phyloP scores from a whole-genome alignment of 2,797 vertebrate genomes.

The Bryconaethiops microstoma region DNA sequence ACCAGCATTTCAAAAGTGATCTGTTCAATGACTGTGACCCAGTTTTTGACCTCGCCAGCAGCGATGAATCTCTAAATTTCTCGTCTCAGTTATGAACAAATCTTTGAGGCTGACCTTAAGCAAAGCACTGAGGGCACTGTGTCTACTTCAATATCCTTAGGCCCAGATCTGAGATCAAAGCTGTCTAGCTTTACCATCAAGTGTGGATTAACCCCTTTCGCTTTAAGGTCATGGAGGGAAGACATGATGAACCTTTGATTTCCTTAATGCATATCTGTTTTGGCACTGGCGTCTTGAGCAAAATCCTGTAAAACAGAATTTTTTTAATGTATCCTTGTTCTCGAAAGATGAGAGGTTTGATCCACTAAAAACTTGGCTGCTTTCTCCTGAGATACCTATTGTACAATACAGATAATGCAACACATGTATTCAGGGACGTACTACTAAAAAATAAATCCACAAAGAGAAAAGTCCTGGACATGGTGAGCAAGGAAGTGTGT shows the following conservation, averaged over 20 bases:
- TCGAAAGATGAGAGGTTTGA: neutral
- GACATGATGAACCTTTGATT: neutral
- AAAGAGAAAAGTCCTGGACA: neutral
- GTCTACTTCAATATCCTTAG: constrained; percentile 5
- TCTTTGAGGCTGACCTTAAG: neutral
- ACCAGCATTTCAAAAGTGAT: neutral
- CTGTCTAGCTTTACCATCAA: constrained; percentile 1
- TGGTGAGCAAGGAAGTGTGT: neutral
- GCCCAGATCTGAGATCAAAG: constrained; percentile 22
- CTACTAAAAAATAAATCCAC: too few species aligned
- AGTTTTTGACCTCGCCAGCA: constrained; percentile 10
- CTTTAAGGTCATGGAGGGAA: constrained; percentile 29
- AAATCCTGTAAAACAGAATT: neutral
- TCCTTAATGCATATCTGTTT: neutral
- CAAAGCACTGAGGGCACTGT: neutral
- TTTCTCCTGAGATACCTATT: neutral
- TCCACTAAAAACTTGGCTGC: neutral
- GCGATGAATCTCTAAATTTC: neutral
- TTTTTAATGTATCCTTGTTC: neutral
- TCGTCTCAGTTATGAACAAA: neutral
- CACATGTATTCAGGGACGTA: too few species aligned
- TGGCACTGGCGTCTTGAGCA: neutral
- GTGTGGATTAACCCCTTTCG: constrained; percentile 23
- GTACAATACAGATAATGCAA: neutral
- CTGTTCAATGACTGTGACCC: neutral